phyloP scores from a whole-genome alignment of 2,113 vertebrate species.

The Saccopteryx leptura region DNA sequence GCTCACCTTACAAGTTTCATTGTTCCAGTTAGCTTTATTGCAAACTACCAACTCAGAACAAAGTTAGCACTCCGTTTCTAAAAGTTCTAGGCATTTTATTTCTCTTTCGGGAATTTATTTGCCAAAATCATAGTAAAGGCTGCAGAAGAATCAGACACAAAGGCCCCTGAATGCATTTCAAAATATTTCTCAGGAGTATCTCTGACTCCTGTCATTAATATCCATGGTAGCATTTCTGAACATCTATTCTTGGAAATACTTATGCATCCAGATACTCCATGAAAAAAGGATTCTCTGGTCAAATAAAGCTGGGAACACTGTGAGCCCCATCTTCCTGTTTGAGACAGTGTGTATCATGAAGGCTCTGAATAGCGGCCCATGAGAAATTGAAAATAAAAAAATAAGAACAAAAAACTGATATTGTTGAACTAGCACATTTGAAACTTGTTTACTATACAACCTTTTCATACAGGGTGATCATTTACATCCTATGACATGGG shows the following conservation, averaged over 20 bases:
- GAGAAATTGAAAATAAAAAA: neutral
- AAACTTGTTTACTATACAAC: neutral
- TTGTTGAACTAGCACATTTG: too few relatives aligned
- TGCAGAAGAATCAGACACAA: neutral
- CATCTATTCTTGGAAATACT: neutral
- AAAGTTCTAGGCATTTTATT: neutral
- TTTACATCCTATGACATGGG: too few relatives aligned
- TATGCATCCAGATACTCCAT: neutral
- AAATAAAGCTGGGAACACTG: neutral
- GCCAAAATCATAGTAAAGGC: neutral
- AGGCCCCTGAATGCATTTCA: neutral
- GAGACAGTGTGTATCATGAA: neutral
- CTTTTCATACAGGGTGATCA: neutral
- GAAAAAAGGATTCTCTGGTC: neutral
- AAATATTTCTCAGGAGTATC: neutral
- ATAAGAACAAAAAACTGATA: too few relatives aligned
- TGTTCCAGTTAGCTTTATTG: neutral
- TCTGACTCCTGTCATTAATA: neutral
- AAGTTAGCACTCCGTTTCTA: neutral
- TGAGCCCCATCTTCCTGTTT: neutral
- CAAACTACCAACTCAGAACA: neutral
- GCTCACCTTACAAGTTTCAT: neutral
- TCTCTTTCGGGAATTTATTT: conserved; percentile 59
- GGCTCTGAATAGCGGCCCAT: too few relatives aligned
- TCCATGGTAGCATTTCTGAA: neutral